A percentile compares a stretch with the other conserved stretches of the same genome.
These are phyloP conservation scores for Cirrhinus molitorella DNA, from an alignment of 2,797 vertebrate species.

Conservation along the genomic window DNA sequence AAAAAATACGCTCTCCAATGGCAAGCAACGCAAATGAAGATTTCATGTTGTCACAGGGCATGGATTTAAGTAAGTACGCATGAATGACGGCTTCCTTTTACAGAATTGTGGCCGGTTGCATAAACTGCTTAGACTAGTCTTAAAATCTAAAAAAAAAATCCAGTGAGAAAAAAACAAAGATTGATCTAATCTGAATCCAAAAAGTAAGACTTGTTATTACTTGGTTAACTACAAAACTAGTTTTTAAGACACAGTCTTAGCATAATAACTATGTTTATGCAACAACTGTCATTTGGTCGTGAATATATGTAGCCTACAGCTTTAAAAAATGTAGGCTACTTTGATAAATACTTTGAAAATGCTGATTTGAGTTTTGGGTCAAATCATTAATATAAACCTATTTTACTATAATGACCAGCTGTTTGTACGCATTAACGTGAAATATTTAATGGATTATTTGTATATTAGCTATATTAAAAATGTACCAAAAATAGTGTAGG, in stretches of 20 bases:
- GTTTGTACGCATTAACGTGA: not conserved
- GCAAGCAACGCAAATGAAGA: slow-evolving; percentile 67
- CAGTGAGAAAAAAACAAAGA: too few species aligned
- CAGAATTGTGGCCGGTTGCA: not conserved
- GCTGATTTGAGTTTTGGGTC: not conserved
- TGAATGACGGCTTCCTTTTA: not conserved
- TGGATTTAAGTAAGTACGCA: slow-evolving; percentile 75
- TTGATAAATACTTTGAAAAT: too few species aligned
- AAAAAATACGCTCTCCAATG: slow-evolving; percentile 66
- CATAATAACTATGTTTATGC: too few species aligned
- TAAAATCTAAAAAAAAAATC: too few species aligned
- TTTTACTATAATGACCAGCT: not conserved
- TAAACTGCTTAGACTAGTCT: too few species aligned
- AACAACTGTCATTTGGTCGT: too few species aligned
- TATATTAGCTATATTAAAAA: not conserved
- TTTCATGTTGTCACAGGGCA: slow-evolving; percentile 66
- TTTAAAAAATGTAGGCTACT: not conserved
- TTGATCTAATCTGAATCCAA: too few species aligned
- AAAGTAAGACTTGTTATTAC: too few species aligned
- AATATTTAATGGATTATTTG: not conserved
- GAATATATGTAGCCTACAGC: not conserved
- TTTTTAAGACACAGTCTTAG: too few species aligned
- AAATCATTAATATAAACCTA: not conserved
- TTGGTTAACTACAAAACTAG: too few species aligned
- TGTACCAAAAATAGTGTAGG: too few species aligned